A percentile compares a stretch with the other conserved stretches of the same genome.
Conservation (phyloP, 1,140 invertebrate genomes). For the Pteromalus puparum region DNA sequence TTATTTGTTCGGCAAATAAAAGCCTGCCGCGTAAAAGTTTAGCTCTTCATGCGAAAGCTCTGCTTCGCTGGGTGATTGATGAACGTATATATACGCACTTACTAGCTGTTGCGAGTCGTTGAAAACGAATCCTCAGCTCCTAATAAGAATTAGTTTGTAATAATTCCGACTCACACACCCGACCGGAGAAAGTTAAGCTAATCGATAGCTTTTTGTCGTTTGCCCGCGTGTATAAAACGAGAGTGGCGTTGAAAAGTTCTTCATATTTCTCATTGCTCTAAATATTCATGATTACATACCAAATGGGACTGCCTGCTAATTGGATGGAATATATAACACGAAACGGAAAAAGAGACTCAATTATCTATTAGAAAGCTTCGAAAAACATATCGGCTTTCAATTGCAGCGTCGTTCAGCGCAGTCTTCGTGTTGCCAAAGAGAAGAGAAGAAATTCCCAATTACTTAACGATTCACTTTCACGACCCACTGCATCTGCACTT, state of each 20-base stretch:
- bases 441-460: neutral
- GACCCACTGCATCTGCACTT: neutral
- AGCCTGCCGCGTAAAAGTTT: neutral
- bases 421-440: neutral
- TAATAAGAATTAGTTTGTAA: neutral
- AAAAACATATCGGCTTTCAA: neutral
- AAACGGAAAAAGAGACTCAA: neutral
- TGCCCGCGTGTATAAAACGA: too few relatives aligned
- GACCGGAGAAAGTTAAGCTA: neutral
- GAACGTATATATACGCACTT: neutral
- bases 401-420: neutral
- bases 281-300: neutral
- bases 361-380: neutral
- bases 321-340: neutral
- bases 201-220: too few relatives aligned
- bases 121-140: neutral
- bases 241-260: too few relatives aligned
- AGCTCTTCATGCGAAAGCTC: neutral
- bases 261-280: neutral
- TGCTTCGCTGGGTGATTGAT: neutral
- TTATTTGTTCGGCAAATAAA: neutral
- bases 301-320: neutral
- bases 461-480: slow-evolving; percentile 21
- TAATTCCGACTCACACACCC: too few relatives aligned
- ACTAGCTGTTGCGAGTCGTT: too few relatives aligned